These are phyloP conservation scores for Gastracanthus pulcherrimus DNA, from an alignment of 2,888 invertebrate species.

Conservation along the genomic window DNA sequence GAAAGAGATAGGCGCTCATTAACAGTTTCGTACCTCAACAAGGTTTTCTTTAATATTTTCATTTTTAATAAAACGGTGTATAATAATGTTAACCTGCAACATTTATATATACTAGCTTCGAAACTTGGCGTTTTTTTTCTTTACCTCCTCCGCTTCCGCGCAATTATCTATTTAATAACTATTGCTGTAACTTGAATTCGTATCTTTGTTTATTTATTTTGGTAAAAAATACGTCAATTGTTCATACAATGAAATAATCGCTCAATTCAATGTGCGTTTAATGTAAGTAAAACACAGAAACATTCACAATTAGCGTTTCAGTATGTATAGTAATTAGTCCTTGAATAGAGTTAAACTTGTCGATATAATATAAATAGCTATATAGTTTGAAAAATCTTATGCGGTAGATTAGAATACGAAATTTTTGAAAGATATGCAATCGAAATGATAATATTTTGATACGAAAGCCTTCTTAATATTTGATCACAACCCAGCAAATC, in stretches of 20 bases:
- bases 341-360: no score
- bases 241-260: neutral
- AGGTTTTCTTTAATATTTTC: neutral
- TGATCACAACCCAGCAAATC: neutral
- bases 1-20: constrained; percentile 11
- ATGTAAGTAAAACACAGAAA: neutral
- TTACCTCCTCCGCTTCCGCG: neutral
- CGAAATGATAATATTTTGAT: neutral
- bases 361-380: neutral
- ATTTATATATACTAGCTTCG: constrained; percentile 55
- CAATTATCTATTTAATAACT: neutral
- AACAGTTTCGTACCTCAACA: constrained; percentile 6
- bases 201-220: neutral
- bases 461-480: neutral
- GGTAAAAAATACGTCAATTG: constrained; percentile 21
- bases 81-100: constrained; percentile 39
- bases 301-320: neutral
- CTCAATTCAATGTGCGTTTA: constrained; percentile 14
- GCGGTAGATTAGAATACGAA: no score
- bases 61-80: constrained; percentile 20
- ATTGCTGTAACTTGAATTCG: constrained; percentile 18
- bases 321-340: no score
- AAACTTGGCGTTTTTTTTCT: constrained; percentile 59
- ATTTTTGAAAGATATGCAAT: neutral
- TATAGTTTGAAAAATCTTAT: neutral